Conservation (phyloP, 2,888 invertebrate species). For the Himalopsyche anomala region DNA sequence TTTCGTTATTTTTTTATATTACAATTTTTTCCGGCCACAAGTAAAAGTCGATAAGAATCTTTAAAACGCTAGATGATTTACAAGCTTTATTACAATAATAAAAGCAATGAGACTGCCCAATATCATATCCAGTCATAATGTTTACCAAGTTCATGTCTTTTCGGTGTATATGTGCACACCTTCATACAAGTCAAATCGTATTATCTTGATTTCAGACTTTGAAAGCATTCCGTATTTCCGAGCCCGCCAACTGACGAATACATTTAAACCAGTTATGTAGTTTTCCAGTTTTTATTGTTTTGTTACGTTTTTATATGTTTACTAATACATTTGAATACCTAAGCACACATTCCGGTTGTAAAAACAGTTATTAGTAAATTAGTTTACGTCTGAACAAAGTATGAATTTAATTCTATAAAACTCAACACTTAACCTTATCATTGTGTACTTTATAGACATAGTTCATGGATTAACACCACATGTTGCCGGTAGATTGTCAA, state of each 20-base stretch:
- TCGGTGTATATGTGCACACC: constrained; percentile 37
- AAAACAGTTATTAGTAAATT: not conserved
- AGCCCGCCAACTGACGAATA: constrained; percentile 46
- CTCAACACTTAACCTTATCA: constrained; percentile 55
- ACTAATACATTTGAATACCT: constrained; percentile 11
- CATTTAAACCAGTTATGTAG: constrained; percentile 45
- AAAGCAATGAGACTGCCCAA: not conserved
- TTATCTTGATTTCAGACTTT: constrained; percentile 45
- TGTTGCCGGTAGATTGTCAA: constrained; percentile 65
- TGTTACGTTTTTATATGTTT: not conserved
- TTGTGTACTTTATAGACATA: constrained; percentile 46
- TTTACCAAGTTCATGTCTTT: constrained; percentile 31
- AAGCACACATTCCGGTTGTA: not conserved
- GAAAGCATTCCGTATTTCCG: constrained; percentile 45
- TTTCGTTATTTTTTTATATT: too few species aligned
- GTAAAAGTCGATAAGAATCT: too few species aligned
- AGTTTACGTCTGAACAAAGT: not conserved
- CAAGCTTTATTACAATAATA: too few species aligned
- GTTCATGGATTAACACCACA: constrained; percentile 58
- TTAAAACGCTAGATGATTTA: too few species aligned
- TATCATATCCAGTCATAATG: not conserved
- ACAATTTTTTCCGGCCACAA: too few species aligned
- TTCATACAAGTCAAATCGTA: constrained; percentile 39
- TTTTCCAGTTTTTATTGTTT: constrained; percentile 38
- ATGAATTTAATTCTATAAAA: constrained; percentile 29